Conservation (phyloP, 2,888 invertebrate species). For the Magallana nippona region DNA sequence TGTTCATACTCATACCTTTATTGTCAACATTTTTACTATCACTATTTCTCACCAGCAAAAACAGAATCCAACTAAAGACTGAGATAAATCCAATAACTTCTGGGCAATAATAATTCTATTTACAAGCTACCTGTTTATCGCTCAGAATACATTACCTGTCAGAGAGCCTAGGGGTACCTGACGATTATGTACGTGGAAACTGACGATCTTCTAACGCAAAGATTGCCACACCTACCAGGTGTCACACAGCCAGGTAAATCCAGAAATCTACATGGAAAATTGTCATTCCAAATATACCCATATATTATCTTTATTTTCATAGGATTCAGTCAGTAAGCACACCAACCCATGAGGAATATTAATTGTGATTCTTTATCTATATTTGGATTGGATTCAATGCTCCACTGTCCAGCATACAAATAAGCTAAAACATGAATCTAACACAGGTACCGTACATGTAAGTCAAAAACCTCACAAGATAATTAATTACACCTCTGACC, state of each 20-base stretch:
- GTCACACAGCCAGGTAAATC: conserved; percentile 26
- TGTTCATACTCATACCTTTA: not conserved
- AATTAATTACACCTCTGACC: no score
- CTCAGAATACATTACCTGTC: conserved; percentile 19
- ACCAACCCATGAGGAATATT: not conserved
- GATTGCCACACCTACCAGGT: conserved; percentile 16
- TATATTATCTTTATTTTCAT: not conserved
- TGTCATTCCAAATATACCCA: not conserved
- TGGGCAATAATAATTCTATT: not conserved
- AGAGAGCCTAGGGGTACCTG: conserved; percentile 21
- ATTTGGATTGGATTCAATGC: not conserved
- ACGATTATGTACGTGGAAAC: not conserved
- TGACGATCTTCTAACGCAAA: not conserved
- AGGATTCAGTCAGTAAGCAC: conserved; percentile 2
- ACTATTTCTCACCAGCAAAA: not conserved
- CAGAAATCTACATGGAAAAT: conserved; percentile 16
- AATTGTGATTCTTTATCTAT: conserved; percentile 11
- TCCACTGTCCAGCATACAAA: not conserved
- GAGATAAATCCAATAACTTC: conserved; percentile 12
- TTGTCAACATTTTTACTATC: not conserved
- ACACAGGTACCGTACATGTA: no score
- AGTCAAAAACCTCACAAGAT: no score
- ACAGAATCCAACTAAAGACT: not conserved
- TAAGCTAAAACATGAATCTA: not conserved
- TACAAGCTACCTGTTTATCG: not conserved